Base-by-base conservation (phyloP, 2,113 vertebrate genomes). In the Rhineura floridana region DNA sequence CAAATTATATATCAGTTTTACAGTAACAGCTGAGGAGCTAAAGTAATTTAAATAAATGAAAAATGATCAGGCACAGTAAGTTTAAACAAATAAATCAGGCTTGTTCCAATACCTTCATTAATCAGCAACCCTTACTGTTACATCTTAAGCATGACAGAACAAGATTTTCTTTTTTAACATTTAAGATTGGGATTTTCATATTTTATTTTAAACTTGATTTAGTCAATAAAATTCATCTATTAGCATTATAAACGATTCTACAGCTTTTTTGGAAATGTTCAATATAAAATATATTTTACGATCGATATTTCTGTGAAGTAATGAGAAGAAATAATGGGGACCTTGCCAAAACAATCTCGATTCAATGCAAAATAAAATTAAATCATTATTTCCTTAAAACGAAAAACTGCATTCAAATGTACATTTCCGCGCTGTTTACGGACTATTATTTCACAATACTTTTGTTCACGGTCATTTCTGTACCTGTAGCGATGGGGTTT, bases 401-500 rank as follows among this genome's bases (percentile, higher is more conserved):
- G 83, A 83, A 89, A 90, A 93, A 78, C 69, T 30, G 28, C 25
- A 39, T 39, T 79, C 30, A 6, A 25, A 83, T 9, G 6, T 78
- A 88, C 63, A 76, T 81, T 92, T 91, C 76, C 72, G n/a, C 69
- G 82, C 21, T 30, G 86, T 65, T 82, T 50, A 8, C 44, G 0
- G 81, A 17, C 23, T 6, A 44, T 33, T 36, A 81, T 67, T 13
- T 67, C 84, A 36, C 70, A 28, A 77, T 17, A 48, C 63, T 82
- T 89, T 33, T 83, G n/a, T 88, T 52, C 73, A 44, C 12, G 2
- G 59, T 87, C 2, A 69, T 84, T 48, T 28, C 42, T 81, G 36
- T 93, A 96, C 97, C 96, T 96, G 96, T 97, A 97, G 87, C 97
- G 96, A 86, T 97, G 97, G 84, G 96, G 97, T 86, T 97, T 97